Base-by-base conservation (phyloP, 2,797 vertebrate species). In the Pseudochromis fuscus region DNA sequence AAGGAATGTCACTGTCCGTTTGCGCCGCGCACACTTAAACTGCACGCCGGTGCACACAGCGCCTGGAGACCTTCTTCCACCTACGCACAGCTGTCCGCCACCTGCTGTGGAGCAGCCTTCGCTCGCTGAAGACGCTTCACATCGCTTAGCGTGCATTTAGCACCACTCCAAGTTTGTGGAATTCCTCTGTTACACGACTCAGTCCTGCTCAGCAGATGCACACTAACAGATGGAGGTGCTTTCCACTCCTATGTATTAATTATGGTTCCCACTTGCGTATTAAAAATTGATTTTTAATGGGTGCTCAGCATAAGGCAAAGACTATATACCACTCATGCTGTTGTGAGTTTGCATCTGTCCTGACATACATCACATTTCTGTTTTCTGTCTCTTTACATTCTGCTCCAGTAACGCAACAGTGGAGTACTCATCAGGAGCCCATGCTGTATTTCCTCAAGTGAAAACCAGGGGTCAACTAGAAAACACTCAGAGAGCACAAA, bases 41-140 rank as follows among this genome's bases (percentile, higher is more conserved):
- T 27, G n/a, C 8, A 61, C 52, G 28, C 12, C 16, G 15, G 35
- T 45, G 72, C 65, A 59, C 64, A 19, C 27, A 33, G 45, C 0
- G 75, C 83, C 85, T 56, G 65, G 57, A 83, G 88, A 79, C 66
- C 66, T 23, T 52, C 27, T 62, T 66, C 85, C 84, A 88, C 84
- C 84, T 81, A 72, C 72, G 11, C 77, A 77, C 88, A 90, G 85
- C 87, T 91, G 87, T 82, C 79, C 52, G 49, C 85, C 87, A 89
- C 88, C 89, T 92, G 85, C 89, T 73, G 67, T 74, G 75, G 60
- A 78, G 76, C 72, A 58, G 71, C 62, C n/a, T n/a, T n/a, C 23
- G 62, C 75, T 72, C 3, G 58, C 1, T 5, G 68, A 82, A 76
- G 77, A 79, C 77, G 66, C 66, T 85, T 81, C 72, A 3, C 30